phyloP scores from a whole-genome alignment of 1,140 invertebrate genomes.

The Oedothorax gibbosus region DNA sequence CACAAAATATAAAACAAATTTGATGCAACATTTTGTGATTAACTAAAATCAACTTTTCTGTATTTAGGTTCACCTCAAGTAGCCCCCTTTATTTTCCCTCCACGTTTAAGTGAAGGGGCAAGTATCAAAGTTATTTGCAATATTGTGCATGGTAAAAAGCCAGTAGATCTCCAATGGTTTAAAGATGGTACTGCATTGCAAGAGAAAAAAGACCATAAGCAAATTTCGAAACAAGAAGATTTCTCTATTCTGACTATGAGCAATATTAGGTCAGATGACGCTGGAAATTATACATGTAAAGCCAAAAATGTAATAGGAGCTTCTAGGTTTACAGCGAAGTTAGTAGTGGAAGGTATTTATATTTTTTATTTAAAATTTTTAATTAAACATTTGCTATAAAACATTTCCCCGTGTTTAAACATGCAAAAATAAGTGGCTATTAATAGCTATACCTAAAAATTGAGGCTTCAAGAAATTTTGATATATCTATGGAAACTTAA shows the following conservation, averaged over 20 bases:
- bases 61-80: constrained; percentile 26
- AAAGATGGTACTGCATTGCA: constrained; percentile 71
- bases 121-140: constrained; percentile 55
- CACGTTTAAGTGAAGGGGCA: constrained; percentile 17
- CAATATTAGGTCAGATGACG: constrained; percentile 16
- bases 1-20: too few species aligned
- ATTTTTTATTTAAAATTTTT: background rate
- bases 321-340: constrained; percentile 76
- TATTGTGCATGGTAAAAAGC: constrained; percentile 48
- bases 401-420: too few species aligned
- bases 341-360: constrained; percentile 50
- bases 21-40: background rate
- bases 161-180: constrained; percentile 53
- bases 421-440: too few species aligned
- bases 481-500: too few species aligned
- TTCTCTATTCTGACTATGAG: constrained; percentile 33
- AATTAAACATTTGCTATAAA: background rate
- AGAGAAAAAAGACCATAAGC: background rate
- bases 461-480: too few species aligned
- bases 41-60: background rate
- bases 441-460: too few species aligned
- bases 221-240: constrained; percentile 42
- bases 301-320: constrained; percentile 80
- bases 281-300: constrained; percentile 67
- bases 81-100: constrained; percentile 53